Base-by-base conservation (phyloP, 2,113 vertebrate genomes). In the Riparia riparia region DNA sequence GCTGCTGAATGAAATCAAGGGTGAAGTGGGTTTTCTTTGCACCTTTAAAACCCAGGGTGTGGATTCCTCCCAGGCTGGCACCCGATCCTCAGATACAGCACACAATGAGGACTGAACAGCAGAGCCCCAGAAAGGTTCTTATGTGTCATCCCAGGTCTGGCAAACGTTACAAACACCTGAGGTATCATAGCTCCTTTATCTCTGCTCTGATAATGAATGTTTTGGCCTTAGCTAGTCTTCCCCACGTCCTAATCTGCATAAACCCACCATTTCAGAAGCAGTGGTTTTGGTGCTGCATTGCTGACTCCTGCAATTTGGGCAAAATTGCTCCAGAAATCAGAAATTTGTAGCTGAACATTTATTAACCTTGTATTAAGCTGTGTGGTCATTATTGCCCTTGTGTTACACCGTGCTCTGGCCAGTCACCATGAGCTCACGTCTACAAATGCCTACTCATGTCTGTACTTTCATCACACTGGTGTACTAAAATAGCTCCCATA, bases 311-410 rank as follows among this genome's bases (percentile, higher is more conserved):
- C 24, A 83, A 26, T 31, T 65, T 22, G n/a, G 53, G 21, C 24
- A 95, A 72, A 89, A 87, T 56, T 81, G 64, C 80, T 74, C 21
- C 50, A 85, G 86, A 86, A 93, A 88, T 76, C 90, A 93, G 82
- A 90, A 90, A 51, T 41, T 60, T 56, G 54, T 17, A 63, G 60
- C 64, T 58, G 72, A 92, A 12, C 61, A n/a, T 42, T 92, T 69
- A 80, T 31, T 66, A 92, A 47, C 47, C 68, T 60, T n/a, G 39
- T 41, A 28, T 81, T 86, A 86, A 88, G 63, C 32, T 32, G 11
- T 70, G 42, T 61, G 64, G 50, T 81, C 68, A 58, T 65, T 95
- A 47, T 20, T 70, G 60, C 50, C 54, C 71, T 65, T 15, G 42
- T 32, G 58, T 65, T 61, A 41, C 49, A 19, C 31, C 50, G 29